These are phyloP conservation scores for Thamnaconus septentrionalis DNA, from an alignment of 2,113 vertebrate species.

Conservation along the genomic window DNA sequence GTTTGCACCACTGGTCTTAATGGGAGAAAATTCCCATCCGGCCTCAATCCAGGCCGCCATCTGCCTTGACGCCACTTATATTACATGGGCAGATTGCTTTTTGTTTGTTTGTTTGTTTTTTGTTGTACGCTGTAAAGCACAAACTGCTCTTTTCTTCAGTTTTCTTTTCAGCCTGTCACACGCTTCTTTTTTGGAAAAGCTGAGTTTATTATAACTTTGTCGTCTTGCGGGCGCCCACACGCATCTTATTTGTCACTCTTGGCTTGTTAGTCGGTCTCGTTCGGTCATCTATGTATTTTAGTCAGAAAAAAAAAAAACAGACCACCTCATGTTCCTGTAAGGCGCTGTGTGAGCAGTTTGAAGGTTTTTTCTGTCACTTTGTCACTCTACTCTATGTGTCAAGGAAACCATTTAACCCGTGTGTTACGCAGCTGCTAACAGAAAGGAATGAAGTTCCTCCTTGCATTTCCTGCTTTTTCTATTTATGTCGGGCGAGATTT, in stretches of 20 bases:
- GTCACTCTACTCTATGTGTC: too few species aligned
- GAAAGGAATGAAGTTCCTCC: too few species aligned
- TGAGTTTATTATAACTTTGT: slow-evolving; percentile 3
- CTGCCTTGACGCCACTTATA: background rate
- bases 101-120: background rate
- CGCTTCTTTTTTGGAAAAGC: background rate
- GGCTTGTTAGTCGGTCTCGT: background rate
- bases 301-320: background rate
- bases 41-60: background rate
- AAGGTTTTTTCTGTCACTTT: too few species aligned
- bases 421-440: too few species aligned
- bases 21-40: background rate
- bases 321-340: too few species aligned
- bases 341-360: too few species aligned
- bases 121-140: background rate
- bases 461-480: too few species aligned
- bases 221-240: background rate
- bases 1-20: too few species aligned
- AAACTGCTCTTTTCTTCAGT: background rate
- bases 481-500: too few species aligned
- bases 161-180: background rate
- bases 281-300: background rate
- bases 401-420: too few species aligned
- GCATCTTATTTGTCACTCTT: background rate
- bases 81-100: too few species aligned